phyloP scores from a whole-genome alignment of 2,797 vertebrate genomes.

The Iguana delicatissima region DNA sequence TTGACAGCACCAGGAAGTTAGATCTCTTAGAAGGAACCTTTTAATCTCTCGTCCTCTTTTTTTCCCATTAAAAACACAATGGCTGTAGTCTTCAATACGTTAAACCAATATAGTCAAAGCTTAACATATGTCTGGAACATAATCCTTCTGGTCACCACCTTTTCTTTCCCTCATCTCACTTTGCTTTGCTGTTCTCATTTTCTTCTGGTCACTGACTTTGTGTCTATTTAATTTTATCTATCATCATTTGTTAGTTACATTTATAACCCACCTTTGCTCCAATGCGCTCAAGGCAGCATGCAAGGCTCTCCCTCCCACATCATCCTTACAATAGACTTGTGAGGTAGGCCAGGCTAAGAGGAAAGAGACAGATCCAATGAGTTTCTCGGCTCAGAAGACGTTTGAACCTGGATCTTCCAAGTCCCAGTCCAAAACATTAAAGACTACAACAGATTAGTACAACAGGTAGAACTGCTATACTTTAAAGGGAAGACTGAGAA shows the following conservation, averaged over 20 bases:
- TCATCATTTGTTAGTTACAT: neutral
- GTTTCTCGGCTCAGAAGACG: neutral
- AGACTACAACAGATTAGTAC: neutral
- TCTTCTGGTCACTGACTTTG: neutral
- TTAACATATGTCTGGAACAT: neutral
- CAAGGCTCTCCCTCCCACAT: neutral
- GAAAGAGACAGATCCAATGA: neutral
- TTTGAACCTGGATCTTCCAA: too few relatives aligned
- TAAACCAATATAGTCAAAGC: constrained; percentile 1
- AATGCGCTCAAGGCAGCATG: neutral
- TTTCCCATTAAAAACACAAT: constrained; percentile 48
- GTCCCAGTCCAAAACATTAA: too few relatives aligned
- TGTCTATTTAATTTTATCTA: neutral
- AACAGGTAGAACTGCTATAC: neutral
- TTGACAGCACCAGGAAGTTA: constrained; percentile 53
- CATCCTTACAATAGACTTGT: neutral
- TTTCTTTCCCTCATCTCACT: too few relatives aligned
- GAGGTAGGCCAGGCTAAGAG: neutral
- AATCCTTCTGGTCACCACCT: too few relatives aligned
- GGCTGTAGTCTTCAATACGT: constrained; percentile 3
- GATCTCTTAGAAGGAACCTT: constrained; percentile 58
- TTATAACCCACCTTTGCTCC: neutral
- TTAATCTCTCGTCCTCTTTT: constrained; percentile 29
- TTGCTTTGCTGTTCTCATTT: too few relatives aligned
- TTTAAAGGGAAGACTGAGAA: neutral